Evolutionary conservation across 2,797 vertebrate species (phyloP).

Genomic region (Mionectes olivaceus): DNA sequence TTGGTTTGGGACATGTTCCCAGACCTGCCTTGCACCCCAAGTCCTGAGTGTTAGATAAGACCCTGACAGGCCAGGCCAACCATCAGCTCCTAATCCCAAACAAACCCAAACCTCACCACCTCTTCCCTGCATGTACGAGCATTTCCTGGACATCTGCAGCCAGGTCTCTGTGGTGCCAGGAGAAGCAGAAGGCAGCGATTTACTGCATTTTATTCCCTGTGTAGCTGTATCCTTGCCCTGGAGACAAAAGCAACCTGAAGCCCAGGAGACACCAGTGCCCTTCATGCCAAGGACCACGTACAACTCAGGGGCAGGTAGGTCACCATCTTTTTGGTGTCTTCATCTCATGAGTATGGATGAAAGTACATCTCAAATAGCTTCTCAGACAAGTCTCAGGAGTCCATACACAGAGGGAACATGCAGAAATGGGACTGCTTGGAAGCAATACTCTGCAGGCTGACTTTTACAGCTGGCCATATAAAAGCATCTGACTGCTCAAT

Average conservation of each 20-base stretch:
- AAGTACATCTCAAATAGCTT: background rate
- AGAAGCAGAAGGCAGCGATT: background rate
- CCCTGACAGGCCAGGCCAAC: background rate
- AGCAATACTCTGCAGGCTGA: background rate
- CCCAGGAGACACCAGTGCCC: background rate
- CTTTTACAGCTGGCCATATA: background rate
- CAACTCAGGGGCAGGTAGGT: background rate
- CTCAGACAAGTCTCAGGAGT: background rate
- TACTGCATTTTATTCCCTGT: background rate
- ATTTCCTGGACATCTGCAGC: accelerated
- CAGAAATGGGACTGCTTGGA: background rate
- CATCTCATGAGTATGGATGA: background rate
- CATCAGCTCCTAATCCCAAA: background rate
- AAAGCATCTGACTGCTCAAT: background rate
- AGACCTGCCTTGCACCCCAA: background rate
- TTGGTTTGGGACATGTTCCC: background rate
- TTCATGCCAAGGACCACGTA: background rate
- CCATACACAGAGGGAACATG: background rate
- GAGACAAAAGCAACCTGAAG: background rate
- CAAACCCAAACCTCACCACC: accelerated
- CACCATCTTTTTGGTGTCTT: background rate
- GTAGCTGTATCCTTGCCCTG: background rate
- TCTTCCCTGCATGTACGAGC: background rate
- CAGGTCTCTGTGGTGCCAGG: accelerated
- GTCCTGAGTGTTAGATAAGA: background rate